Evolutionary conservation across 2,888 invertebrate species (phyloP), one percentile per base, ranked within the genome.

Genomic region (Caenorhabditis japonica): DNA sequence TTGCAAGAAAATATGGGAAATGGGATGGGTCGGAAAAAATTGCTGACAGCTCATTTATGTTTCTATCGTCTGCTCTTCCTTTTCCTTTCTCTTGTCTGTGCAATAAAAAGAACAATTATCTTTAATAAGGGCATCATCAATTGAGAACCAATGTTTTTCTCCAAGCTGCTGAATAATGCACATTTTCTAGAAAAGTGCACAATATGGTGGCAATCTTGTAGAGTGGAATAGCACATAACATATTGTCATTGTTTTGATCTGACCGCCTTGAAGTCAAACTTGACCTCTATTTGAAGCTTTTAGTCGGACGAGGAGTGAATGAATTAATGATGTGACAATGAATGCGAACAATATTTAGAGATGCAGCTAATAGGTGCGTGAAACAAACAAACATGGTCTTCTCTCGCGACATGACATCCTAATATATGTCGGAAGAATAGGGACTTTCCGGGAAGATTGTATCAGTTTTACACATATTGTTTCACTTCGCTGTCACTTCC

Each of bases 291-390:
- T n/a, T 44, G 39, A 23, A 56, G 56, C 66, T 66, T 66, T 66
- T 66, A 66, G 66, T 56, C 51, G 56, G 56, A 34, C 43, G 43
- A 51, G 49, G 41, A 34, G 17, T 41, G 27, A 56, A 66, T 66
- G 41, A 66, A 66, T 66, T 49, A 66, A 56, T 56, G 43, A 66
- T 66, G 66, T 34, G 56, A 66, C 66, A 56, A 66, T 64, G 56
- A 64, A 64, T 58, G 66, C 30, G 51, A 34, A 51, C 66, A 66
- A 56, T 66, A 66, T 51, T 66, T 66, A 66, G 66, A 44, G 66
- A 66, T 66, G 49, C 66, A 66, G 66, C 66, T 66, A 66, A 66
- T 66, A 66, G 66, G 66, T 66, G 66, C 49, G 43, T 39, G 49
- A 56, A 8, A 23, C 23, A 17, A 30, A 34, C 55, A 55, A 47